Conservation (phyloP, 2,797 vertebrate species). For the Danio kyathit region DNA sequence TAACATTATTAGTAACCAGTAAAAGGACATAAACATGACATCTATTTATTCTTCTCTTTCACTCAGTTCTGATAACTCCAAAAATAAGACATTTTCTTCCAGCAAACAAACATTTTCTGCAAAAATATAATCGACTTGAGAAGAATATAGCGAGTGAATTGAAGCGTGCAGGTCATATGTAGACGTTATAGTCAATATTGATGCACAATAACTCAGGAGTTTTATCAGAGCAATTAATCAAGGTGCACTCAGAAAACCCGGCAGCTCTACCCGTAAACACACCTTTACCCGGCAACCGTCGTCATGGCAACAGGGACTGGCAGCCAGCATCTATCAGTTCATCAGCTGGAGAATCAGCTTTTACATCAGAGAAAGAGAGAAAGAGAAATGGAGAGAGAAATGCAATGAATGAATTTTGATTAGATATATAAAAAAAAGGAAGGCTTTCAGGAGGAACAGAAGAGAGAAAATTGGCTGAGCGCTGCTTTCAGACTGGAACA, state of each 20-base stretch:
- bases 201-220: conserved; percentile 67
- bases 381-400: conserved; percentile 65
- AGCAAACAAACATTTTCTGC: not conserved
- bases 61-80: not conserved
- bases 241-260: conserved; percentile 67
- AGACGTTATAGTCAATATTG: conserved; percentile 52
- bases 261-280: conserved; percentile 36
- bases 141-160: conserved; percentile 22
- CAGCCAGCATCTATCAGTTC: conserved; percentile 67
- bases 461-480: conserved; percentile 54
- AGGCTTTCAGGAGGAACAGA: conserved; percentile 68
- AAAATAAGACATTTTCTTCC: not conserved
- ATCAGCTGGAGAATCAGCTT: conserved; percentile 76
- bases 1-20: too few relatives aligned
- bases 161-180: conserved; percentile 37
- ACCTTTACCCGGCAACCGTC: conserved; percentile 74
- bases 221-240: conserved; percentile 73
- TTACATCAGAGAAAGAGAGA: conserved; percentile 68
- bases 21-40: not conserved
- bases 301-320: conserved; percentile 76
- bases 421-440: conserved; percentile 74
- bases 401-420: conserved; percentile 81
- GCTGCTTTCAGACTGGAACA: conserved; percentile 61
- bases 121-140: not conserved
- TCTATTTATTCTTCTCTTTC: not conserved